Evolutionary conservation across 2,888 invertebrate genomes (phyloP), one percentile per base, ranked within the genome.

Genomic region (Drymonia ruficornis): DNA sequence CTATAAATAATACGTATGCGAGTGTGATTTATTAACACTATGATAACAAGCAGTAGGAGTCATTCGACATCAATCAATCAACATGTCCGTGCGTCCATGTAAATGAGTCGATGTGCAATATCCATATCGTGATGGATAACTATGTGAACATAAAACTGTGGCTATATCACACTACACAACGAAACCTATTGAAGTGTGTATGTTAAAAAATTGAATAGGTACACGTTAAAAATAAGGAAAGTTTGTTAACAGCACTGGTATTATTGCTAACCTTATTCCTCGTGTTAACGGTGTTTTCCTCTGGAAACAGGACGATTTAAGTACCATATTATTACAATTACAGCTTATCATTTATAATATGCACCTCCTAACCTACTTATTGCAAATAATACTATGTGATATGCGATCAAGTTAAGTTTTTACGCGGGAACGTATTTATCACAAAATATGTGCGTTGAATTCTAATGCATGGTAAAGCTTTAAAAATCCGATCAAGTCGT

Each of bases 51-150:
- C 73, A 67, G 69, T 66, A 61, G 63, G 75, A 80, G 76, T 75
- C 74, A 71, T 69, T 76, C 67, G 55, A 71, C 67, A 79, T 80
- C 73, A 70, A 80, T 79, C 80, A 80, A 75, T 78, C 77, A 76
- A 72, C 68, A 63, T 72, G 78, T 78, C 74, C 67, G 65, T 76
- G 60, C 66, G 71, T 67, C 67, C 72, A 78, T 78, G 79, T 77
- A 76, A 72, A 76, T 76, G 71, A 65, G 64, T 63, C 49, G 47
- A 70, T 70, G 70, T 74, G 70, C 74, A 76, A 76, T 72, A 74
- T 68, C 69, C 71, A 66, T 50, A 63, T 55, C 61, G 45, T 31
- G 50, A 45, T 45, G 28, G 45, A 45, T 45, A 45, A 45, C 45
- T 45, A 28, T 28, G 45, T 29, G 15, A 6, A 59, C 56, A 56